These are phyloP conservation scores for Trachythela sp. DNA, from an alignment of 64 coral and sea anemone species.

Conservation along the genomic window DNA sequence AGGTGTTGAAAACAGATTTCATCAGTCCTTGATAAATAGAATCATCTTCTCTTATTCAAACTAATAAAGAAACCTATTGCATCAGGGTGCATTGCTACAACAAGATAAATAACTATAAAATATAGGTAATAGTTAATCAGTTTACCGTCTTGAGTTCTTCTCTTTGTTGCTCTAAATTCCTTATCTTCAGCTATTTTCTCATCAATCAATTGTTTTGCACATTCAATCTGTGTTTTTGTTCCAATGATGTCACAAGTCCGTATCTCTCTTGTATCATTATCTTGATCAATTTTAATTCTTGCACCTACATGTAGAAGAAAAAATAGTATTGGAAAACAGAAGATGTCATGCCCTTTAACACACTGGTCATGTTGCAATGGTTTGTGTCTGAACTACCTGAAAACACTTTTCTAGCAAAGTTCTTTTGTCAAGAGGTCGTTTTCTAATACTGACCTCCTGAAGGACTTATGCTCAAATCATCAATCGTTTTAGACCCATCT, in stretches of 20 bases:
- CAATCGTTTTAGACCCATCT: neutral
- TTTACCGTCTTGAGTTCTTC: neutral
- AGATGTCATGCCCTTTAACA: neutral
- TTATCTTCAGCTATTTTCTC: conserved; percentile 1
- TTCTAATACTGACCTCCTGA: too few relatives aligned
- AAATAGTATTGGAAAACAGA: neutral
- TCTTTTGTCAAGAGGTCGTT: too few relatives aligned
- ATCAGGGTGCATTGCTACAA: too few relatives aligned
- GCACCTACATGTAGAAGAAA: neutral
- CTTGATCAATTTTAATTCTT: neutral
- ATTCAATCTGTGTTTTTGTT: conserved; percentile 13
- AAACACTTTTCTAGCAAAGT: too few relatives aligned
- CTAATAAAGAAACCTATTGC: too few relatives aligned
- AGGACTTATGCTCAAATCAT: too few relatives aligned
- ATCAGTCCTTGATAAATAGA: too few relatives aligned
- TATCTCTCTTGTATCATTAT: neutral
- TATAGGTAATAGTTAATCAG: neutral
- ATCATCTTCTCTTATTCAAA: too few relatives aligned
- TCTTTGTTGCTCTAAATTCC: neutral
- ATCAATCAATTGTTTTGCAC: neutral
- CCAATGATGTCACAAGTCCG: neutral
- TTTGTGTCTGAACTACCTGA: too few relatives aligned
- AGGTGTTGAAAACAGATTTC: too few relatives aligned
- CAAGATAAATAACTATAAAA: neutral
- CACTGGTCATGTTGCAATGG: too few relatives aligned